A percentile compares a stretch with the other conserved stretches of the same genome.
These are phyloP conservation scores for Adelognathus sp. DNA, from an alignment of 2,888 invertebrate species.

Conservation along the genomic window DNA sequence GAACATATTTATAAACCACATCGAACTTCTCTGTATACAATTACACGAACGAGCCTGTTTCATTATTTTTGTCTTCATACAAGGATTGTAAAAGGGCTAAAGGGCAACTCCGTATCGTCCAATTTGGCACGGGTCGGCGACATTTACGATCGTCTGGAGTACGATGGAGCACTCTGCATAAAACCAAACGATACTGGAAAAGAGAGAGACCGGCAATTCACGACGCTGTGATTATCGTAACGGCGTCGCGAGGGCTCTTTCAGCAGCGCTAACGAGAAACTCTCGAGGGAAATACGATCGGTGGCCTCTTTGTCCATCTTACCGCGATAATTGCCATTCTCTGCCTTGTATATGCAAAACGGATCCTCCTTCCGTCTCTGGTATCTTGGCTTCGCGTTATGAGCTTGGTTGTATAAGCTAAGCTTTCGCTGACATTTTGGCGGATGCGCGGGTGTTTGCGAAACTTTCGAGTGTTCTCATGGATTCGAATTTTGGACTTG, in stretches of 20 bases:
- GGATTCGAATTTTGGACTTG: no score
- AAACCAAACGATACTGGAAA: background rate
- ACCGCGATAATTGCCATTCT: constrained; percentile 49
- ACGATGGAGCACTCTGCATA: background rate
- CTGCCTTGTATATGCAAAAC: constrained; percentile 43
- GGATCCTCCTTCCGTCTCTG: constrained; percentile 24
- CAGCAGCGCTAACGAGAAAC: constrained; percentile 44
- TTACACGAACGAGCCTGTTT: background rate
- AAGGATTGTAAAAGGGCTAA: background rate
- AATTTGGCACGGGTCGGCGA: constrained; percentile 38
- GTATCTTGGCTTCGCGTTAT: constrained; percentile 13
- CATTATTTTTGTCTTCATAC: background rate
- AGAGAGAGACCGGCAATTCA: background rate
- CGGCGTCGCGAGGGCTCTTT: constrained; percentile 16
- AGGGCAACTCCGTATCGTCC: constrained; percentile 8
- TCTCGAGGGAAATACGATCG: constrained; percentile 48
- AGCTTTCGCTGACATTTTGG: no score
- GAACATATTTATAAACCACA: background rate
- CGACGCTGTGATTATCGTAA: constrained; percentile 29
- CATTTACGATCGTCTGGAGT: constrained; percentile 6
- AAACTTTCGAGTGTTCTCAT: no score
- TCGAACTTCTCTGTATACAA: background rate
- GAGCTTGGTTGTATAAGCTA: no score
- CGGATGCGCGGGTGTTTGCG: no score
- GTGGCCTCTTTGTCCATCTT: constrained; percentile 25